Conservation (phyloP, 2,888 invertebrate species). For the Galerucella pusilla region DNA sequence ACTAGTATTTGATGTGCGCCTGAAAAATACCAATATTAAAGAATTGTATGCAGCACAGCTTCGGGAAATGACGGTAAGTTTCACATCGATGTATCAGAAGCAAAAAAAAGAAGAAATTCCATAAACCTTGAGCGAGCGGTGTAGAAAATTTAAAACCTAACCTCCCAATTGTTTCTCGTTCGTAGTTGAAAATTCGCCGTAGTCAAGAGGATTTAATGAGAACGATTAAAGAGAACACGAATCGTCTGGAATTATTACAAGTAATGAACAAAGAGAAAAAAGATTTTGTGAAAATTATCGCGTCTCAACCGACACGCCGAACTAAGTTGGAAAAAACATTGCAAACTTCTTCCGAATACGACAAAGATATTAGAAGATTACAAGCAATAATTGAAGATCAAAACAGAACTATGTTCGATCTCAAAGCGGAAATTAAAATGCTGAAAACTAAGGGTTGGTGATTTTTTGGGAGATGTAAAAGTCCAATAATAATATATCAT, state of each 20-base stretch:
- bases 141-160: too few relatives aligned
- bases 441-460: slow-evolving; percentile 58
- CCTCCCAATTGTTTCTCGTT: too few relatives aligned
- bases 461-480: background rate
- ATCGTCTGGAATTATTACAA: slow-evolving; percentile 68
- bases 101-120: too few relatives aligned
- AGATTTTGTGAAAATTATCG: slow-evolving; percentile 64
- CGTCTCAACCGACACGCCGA: slow-evolving; percentile 59
- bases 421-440: slow-evolving; percentile 56
- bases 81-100: too few relatives aligned
- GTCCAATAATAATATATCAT: too few relatives aligned
- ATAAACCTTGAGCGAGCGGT: too few relatives aligned
- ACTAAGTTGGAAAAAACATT: slow-evolving; percentile 55
- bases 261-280: slow-evolving; percentile 69
- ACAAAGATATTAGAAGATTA: slow-evolving; percentile 63
- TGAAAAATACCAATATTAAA: slow-evolving; percentile 66
- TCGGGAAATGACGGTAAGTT: slow-evolving; percentile 59
- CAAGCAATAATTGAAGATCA: slow-evolving; percentile 62
- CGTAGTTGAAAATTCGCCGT: slow-evolving; percentile 57
- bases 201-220: slow-evolving; percentile 63
- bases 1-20: slow-evolving; percentile 68
- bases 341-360: slow-evolving; percentile 56
- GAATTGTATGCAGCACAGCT: slow-evolving; percentile 65
- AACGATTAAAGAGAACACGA: slow-evolving; percentile 68
- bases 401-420: slow-evolving; percentile 59